Conservation (phyloP, 1,140 invertebrate genomes). For the Drosophila prosaltans region DNA sequence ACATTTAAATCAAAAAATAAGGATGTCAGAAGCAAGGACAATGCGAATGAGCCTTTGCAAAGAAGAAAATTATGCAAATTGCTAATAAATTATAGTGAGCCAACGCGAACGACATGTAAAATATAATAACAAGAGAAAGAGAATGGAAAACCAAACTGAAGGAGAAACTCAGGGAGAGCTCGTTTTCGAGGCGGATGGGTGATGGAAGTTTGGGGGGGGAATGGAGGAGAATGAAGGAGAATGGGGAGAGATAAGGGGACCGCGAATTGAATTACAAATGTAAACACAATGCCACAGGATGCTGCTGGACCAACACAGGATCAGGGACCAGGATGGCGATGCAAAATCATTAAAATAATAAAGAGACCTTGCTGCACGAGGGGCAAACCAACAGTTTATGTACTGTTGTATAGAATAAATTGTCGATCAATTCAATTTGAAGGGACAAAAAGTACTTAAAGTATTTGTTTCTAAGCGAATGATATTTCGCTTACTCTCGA, state of each 20-base stretch:
- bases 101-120: slow-evolving; percentile 76
- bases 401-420: too few relatives aligned
- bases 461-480: too few relatives aligned
- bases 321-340: slow-evolving; percentile 38
- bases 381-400: neutral
- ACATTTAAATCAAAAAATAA: slow-evolving; percentile 62
- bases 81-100: slow-evolving; percentile 81
- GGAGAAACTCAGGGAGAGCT: slow-evolving; percentile 8
- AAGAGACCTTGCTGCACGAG: neutral
- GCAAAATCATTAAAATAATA: slow-evolving; percentile 80
- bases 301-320: slow-evolving; percentile 18
- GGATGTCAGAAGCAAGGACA: slow-evolving; percentile 59
- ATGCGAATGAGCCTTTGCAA: slow-evolving; percentile 51
- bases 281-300: slow-evolving; percentile 64
- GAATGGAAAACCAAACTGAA: slow-evolving; percentile 29
- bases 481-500: too few relatives aligned
- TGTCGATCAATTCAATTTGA: too few relatives aligned
- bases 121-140: slow-evolving; percentile 65
- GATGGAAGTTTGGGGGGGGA: neutral
- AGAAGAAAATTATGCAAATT: slow-evolving; percentile 82
- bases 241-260: slow-evolving; percentile 11
- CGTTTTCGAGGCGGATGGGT: slow-evolving; percentile 16
- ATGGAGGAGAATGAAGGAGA: slow-evolving; percentile 14
- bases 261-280: slow-evolving; percentile 79
- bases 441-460: too few relatives aligned